These are phyloP conservation scores for Vulpes lagopus DNA, from an alignment of 2,113 vertebrate species.

Conservation along the genomic window DNA sequence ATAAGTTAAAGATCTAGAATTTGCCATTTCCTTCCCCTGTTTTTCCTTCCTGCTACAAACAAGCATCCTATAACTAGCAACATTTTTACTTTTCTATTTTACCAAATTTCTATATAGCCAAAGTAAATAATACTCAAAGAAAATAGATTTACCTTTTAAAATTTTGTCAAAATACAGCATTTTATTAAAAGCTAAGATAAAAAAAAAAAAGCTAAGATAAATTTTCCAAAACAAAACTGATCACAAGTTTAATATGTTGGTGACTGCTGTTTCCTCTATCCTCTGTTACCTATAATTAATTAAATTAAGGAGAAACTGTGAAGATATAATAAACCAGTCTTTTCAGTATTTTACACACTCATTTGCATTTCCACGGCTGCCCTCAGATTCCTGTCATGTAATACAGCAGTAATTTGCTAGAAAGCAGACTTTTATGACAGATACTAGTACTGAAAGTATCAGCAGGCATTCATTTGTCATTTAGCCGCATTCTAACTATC, in stretches of 20 bases:
- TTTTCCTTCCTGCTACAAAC: background rate
- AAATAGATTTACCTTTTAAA: background rate
- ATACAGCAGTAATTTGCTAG: background rate
- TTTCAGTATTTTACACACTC: background rate
- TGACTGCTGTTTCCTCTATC: background rate
- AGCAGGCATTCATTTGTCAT: background rate
- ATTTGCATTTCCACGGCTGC: background rate
- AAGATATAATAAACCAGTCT: background rate
- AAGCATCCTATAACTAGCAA: background rate
- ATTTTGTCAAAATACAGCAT: background rate
- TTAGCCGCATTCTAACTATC: background rate
- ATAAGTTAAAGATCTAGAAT: background rate
- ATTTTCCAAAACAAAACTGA: background rate
- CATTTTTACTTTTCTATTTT: background rate
- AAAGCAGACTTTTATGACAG: slow-evolving; percentile 7
- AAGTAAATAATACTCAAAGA: background rate
- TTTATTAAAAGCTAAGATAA: slow-evolving; percentile 24
- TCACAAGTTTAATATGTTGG: background rate
- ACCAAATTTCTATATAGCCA: background rate
- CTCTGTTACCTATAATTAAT: background rate
- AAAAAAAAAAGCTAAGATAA: background rate
- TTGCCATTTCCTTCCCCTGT: background rate
- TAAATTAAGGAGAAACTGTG: slow-evolving; percentile 9
- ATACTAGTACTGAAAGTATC: background rate
- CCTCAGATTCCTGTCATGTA: background rate